These are phyloP conservation scores for Mycteria americana DNA, from an alignment of 2,797 vertebrate species.

Conservation along the genomic window DNA sequence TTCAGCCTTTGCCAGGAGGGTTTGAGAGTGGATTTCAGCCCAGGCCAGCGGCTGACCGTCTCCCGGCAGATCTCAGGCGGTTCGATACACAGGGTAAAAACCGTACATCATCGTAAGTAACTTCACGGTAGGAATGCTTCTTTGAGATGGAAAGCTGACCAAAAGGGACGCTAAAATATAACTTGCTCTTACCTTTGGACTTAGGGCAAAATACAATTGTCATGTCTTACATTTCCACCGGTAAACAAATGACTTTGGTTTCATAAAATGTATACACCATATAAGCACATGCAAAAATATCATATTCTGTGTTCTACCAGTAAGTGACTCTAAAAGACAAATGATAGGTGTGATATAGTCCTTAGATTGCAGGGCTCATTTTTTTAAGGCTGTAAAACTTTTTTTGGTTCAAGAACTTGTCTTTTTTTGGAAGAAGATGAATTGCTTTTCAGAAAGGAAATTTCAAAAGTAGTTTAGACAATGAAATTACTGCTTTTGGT, in stretches of 20 bases:
- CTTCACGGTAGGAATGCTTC: neutral
- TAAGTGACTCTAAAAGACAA: neutral
- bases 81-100: neutral
- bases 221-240: neutral
- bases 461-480: neutral
- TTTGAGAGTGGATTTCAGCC: neutral
- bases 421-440: neutral
- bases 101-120: rapidly evolving
- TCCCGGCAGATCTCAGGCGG: neutral
- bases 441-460: neutral
- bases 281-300: neutral
- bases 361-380: neutral
- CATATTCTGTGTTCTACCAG: neutral
- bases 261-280: rapidly evolving
- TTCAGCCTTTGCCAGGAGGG: neutral
- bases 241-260: neutral
- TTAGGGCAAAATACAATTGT: neutral
- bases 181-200: neutral
- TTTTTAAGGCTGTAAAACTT: neutral
- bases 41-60: neutral
- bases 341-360: no score
- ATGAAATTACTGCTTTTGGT: constrained; percentile 7
- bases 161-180: neutral
- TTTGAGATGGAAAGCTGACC: neutral
- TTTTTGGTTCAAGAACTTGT: neutral